A percentile compares a stretch with the other conserved stretches of the same genome.
Conservation (phyloP, 1,140 invertebrate genomes). For the Listronotus oregonensis region DNA sequence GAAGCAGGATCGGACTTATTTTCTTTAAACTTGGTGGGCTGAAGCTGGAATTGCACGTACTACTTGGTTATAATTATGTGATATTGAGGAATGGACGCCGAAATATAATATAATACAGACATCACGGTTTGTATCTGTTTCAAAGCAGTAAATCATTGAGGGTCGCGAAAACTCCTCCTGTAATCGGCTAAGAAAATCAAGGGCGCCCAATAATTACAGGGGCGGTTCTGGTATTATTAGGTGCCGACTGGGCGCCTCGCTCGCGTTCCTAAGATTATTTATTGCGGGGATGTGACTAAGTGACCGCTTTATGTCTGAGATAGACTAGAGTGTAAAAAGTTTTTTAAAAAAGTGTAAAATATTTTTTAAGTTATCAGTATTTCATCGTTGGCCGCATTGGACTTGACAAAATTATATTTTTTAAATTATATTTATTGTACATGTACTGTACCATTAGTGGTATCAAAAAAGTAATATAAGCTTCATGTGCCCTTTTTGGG, state of each 20-base stretch:
- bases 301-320: slow-evolving; percentile 1
- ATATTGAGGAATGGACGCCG: too few relatives aligned
- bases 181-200: slow-evolving; percentile 39
- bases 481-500: too few relatives aligned
- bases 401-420: too few relatives aligned
- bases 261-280: slow-evolving; percentile 11
- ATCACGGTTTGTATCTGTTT: not conserved
- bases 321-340: not conserved
- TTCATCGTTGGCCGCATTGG: too few relatives aligned
- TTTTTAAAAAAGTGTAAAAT: not conserved
- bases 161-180: slow-evolving; percentile 21
- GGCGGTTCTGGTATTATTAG: slow-evolving; percentile 42
- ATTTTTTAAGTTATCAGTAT: too few relatives aligned
- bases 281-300: not conserved
- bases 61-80: too few relatives aligned
- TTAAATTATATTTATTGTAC: too few relatives aligned
- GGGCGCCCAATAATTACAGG: slow-evolving; percentile 46
- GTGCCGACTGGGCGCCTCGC: slow-evolving; percentile 44
- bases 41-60: too few relatives aligned
- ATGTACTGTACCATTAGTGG: too few relatives aligned
- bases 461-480: too few relatives aligned
- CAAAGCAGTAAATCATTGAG: not conserved
- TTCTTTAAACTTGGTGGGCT: too few relatives aligned
- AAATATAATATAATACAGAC: not conserved
- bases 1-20: too few relatives aligned